These are phyloP conservation scores for Sardina pilchardus DNA, from an alignment of 2,113 vertebrate genomes.

Conservation along the genomic window DNA sequence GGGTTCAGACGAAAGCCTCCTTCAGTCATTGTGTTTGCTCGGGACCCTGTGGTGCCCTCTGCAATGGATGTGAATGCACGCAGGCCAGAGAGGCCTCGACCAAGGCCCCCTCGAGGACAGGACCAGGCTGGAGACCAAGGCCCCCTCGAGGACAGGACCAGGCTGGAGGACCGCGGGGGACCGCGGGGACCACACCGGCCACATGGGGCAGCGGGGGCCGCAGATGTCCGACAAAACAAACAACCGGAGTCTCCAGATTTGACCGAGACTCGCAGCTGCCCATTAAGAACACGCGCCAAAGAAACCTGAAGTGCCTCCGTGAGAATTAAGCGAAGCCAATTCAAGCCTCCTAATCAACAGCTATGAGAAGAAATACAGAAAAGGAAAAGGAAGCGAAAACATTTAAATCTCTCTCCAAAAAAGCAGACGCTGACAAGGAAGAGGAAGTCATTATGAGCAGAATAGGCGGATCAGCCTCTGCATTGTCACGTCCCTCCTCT, in stretches of 20 bases:
- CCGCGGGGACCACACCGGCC: too few relatives aligned
- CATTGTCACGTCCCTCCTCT: neutral
- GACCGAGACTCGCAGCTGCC: neutral
- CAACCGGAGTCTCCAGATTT: neutral
- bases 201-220: neutral
- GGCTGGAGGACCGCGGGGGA: neutral
- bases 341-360: neutral
- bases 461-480: neutral
- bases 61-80: constrained; percentile 18
- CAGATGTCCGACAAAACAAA: neutral
- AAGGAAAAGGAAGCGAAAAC: neutral
- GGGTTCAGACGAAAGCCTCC: constrained; percentile 15
- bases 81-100: constrained; percentile 23
- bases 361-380: neutral
- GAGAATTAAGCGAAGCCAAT: neutral
- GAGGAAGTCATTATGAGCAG: constrained; percentile 6
- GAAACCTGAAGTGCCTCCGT: neutral
- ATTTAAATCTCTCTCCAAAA: constrained; percentile 26
- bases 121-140: constrained; percentile 26
- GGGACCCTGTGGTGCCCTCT: constrained; percentile 21
- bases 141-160: constrained; percentile 6
- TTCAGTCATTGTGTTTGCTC: constrained; percentile 38
- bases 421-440: neutral
- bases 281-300: neutral
- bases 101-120: constrained; percentile 19